Base-by-base conservation (phyloP, 2,888 invertebrate genomes). In the Eupeodes luniger region DNA sequence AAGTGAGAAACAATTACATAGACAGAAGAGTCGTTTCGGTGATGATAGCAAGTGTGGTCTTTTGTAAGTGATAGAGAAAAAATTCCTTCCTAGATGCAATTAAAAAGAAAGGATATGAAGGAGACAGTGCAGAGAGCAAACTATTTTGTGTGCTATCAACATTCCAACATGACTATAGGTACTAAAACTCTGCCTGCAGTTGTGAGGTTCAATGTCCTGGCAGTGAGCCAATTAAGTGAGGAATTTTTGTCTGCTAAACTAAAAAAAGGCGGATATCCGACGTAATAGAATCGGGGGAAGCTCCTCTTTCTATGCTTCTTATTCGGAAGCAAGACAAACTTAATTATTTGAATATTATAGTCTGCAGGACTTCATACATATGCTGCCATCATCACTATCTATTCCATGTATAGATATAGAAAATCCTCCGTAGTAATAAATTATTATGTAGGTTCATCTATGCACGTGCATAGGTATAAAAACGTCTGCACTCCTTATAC, bases 191-290 rank as follows among this genome's bases (percentile, higher is more conserved):
- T 3, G 6, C 9, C 9, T n/a, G 53, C 53, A 53, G 7, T 19
- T 19, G 19, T 3, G 40, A 62, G 40, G 64, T 64, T 70, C 78
- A 78, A 78, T 78, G 78, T 53, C 72, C 83, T 66, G 51, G 47
- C 44, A 44, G 44, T 64, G 19, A 64, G 64, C 64, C 64, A 64
- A 64, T 64, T 64, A 64, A 64, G 61, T 16, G 61, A 62, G 11
- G 16, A 62, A 62, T 40, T 62, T 62, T 62, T 62, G 61, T 62
- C 61, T 62, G 61, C 36, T 16, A 40, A 62, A 62, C 40, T 16
- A 9, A 36, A 61, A 61, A 61, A n/a, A 5, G 61, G 27, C 27
- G 27, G n/a, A 61, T 61, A 11, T 62, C 40, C 61, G 40, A n/a
- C n/a, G 9, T 62, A 40, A 36, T 1, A 40, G 14, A 5, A 9